Evolutionary conservation across 1,140 invertebrate genomes (phyloP), one percentile per base, ranked within the genome.

Genomic region (Scaptomyza pallida): DNA sequence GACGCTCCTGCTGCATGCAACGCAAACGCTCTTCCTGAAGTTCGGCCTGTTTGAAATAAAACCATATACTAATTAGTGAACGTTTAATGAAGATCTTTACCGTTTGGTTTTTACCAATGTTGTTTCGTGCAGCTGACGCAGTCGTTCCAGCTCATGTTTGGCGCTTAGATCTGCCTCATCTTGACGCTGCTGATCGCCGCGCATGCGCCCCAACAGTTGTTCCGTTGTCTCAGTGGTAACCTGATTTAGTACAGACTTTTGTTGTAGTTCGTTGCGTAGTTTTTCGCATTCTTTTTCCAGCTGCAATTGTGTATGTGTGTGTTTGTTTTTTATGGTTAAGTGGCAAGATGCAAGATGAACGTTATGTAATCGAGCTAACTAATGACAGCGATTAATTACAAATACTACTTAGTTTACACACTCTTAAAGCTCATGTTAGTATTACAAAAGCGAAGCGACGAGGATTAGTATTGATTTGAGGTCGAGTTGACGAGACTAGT

Each of bases 101-200:
- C 10, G 5, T 2, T 26, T 6, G n/a, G 30, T 12, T 50, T 48
- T 72, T 59, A 91, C 90, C 72, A 80, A 5, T 5, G 90, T 71
- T 13, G 68, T 40, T 1, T 89, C 72, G 13, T 77, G 69, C 15
- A 72, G 56, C n/a, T 74, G 50, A 10, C 65, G 63, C 35, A 91
- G 41, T 4, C 86, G 75, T 13, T 85, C 65, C 51, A 90, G 73
- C 60, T 91, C 90, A 35, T 61, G 57, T 41, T 69, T 80, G 8
- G 83, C 54, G 21, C 68, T 68, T 1, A 76, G 37, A 1, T 74
- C 77, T 1, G 59, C 73, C 33, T 82, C 72, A 9, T 82, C 69
- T 69, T 90, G 65, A 17, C 88, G 75, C 37, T 90, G 79, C 17
- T 89, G 71, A 33, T 91, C 90, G 3, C 65, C 51, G 5, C 73